These are phyloP conservation scores for Drosophila cognata DNA, from an alignment of 2,888 invertebrate species.

Conservation along the genomic window DNA sequence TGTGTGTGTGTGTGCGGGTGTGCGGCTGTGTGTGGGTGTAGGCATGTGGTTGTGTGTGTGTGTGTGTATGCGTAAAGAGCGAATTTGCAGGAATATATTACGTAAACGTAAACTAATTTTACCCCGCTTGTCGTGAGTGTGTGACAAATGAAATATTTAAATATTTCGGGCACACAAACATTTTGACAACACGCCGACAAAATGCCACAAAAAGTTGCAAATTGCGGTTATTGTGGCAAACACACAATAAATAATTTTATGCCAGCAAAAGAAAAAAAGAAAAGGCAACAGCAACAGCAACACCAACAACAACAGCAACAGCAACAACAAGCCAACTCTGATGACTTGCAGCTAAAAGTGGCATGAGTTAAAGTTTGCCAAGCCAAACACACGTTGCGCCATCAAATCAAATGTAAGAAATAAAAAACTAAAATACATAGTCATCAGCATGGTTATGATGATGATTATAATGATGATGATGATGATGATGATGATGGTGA, in stretches of 20 bases:
- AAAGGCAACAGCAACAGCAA: neutral
- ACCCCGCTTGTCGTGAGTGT: slow-evolving; percentile 24
- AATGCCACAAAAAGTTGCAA: slow-evolving; percentile 79
- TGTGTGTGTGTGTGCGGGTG: neutral
- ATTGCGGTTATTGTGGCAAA: slow-evolving; percentile 78
- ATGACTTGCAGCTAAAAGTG: slow-evolving; percentile 69
- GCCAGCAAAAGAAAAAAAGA: slow-evolving; percentile 15
- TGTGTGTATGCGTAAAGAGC: slow-evolving; percentile 2
- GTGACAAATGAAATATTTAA: slow-evolving; percentile 79
- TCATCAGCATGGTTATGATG: slow-evolving; percentile 43
- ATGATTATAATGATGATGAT: neutral
- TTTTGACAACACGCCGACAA: slow-evolving; percentile 78
- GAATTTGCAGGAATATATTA: slow-evolving; percentile 16
- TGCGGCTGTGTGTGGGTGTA: neutral
- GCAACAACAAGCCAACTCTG: slow-evolving; percentile 22
- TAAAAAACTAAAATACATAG: slow-evolving; percentile 42
- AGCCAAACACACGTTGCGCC: slow-evolving; percentile 16
- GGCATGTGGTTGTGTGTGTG: neutral
- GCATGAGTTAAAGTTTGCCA: slow-evolving; percentile 68
- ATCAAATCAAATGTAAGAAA: slow-evolving; percentile 14
- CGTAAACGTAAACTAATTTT: slow-evolving; percentile 48
- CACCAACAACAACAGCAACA: neutral
- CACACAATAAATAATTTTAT: slow-evolving; percentile 66
- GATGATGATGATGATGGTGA: slow-evolving; percentile 7
- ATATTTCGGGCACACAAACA: slow-evolving; percentile 72